These are phyloP conservation scores for Drosophila rufa DNA, from an alignment of 1,140 invertebrate genomes.

Conservation along the genomic window DNA sequence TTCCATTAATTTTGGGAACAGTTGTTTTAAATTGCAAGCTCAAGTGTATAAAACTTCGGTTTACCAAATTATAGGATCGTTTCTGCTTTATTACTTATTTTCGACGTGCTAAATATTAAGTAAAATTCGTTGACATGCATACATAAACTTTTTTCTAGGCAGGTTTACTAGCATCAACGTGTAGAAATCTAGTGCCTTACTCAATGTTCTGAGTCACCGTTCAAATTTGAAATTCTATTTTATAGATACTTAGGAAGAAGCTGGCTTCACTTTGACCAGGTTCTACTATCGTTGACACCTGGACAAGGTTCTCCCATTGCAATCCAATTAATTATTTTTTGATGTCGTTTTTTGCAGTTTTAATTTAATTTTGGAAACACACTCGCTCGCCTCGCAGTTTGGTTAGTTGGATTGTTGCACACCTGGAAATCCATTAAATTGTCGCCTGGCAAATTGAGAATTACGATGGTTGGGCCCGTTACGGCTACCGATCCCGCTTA, in stretches of 20 bases:
- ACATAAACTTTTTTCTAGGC: no score
- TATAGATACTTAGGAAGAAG: no score
- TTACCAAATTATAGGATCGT: no score
- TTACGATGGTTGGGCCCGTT: constrained; percentile 68
- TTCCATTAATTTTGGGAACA: no score
- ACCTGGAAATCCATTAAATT: constrained; percentile 80
- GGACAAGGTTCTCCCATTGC: constrained; percentile 44
- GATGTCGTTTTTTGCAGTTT: constrained; percentile 78
- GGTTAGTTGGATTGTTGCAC: constrained; percentile 51
- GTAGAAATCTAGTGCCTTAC: no score
- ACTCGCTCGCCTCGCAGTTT: constrained; percentile 35
- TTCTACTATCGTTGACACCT: constrained; percentile 47
- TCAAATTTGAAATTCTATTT: not conserved
- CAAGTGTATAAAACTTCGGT: no score
- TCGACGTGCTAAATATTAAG: no score
- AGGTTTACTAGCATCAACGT: no score
- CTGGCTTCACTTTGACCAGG: constrained; percentile 5
- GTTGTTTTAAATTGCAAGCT: no score
- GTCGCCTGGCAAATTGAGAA: constrained; percentile 82
- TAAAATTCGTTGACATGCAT: no score
- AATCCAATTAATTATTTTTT: constrained; percentile 84
- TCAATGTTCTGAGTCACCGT: not conserved
- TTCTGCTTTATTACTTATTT: no score
- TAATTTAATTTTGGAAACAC: constrained; percentile 79
- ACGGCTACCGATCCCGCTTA: constrained; percentile 30